Evolutionary conservation across 2,888 invertebrate species (phyloP).

Genomic region (Heliconius aoede): DNA sequence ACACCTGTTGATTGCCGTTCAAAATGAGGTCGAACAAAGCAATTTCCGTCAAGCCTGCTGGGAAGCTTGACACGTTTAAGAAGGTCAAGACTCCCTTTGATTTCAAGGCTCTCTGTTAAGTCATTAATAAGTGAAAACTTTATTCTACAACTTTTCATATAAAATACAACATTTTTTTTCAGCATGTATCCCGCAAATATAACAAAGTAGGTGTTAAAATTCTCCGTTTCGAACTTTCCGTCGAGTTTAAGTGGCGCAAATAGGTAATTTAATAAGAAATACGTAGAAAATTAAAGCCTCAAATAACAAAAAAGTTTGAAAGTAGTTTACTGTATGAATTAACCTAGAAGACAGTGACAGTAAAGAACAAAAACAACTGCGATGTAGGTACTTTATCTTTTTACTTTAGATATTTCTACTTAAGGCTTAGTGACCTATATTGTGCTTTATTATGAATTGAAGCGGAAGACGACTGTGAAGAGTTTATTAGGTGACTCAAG

Average conservation of each 20-base stretch:
- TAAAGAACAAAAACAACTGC: constrained; percentile 23
- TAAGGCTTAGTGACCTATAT: constrained; percentile 23
- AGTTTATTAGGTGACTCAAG: constrained; percentile 11
- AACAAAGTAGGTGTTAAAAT: no score
- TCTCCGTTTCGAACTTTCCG: no score
- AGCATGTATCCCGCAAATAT: no score
- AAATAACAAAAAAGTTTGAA: constrained; percentile 15
- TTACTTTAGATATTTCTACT: constrained; percentile 25
- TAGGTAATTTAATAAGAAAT: background rate
- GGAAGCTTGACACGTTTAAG: constrained; percentile 10
- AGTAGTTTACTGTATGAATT: constrained; percentile 31
- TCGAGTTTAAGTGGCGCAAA: no score
- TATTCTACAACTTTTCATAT: background rate
- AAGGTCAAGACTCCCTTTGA: constrained; percentile 28
- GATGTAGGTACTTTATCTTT: constrained; percentile 8
- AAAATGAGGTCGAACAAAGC: constrained; percentile 11
- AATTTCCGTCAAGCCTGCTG: constrained; percentile 16
- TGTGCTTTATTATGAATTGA: constrained; percentile 28
- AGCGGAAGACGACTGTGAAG: constrained; percentile 13
- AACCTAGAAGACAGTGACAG: constrained; percentile 32
- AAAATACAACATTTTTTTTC: background rate
- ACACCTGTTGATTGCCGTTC: constrained; percentile 35
- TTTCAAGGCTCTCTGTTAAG: background rate
- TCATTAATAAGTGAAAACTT: background rate
- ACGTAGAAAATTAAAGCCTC: constrained; percentile 15